These are phyloP conservation scores for Athalia cordata DNA, from an alignment of 2,888 invertebrate genomes.

Conservation along the genomic window DNA sequence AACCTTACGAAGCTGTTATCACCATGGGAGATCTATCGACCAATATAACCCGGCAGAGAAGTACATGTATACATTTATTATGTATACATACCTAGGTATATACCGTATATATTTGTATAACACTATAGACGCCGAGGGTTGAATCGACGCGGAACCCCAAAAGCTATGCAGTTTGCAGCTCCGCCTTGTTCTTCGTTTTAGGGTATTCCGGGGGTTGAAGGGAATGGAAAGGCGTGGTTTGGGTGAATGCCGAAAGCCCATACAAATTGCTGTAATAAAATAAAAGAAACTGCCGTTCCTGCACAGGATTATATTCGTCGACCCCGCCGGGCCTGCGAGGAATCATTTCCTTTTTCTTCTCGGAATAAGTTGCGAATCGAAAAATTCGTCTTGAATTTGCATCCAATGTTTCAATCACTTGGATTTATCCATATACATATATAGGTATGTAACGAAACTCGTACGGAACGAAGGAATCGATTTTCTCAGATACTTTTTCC, in stretches of 20 bases:
- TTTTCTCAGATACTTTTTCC: conserved; percentile 25
- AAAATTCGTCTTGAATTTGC: conserved; percentile 27
- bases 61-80: neutral
- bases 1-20: conserved; percentile 39
- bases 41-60: conserved; percentile 13
- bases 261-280: conserved; percentile 37
- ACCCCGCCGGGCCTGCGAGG: neutral
- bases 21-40: conserved; percentile 37
- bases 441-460: neutral
- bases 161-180: conserved; percentile 1
- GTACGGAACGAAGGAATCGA: conserved; percentile 9
- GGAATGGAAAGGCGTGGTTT: conserved; percentile 5
- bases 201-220: neutral
- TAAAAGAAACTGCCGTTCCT: conserved; percentile 8
- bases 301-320: neutral
- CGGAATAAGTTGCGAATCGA: conserved; percentile 24
- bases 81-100: neutral
- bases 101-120: neutral
- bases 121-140: neutral
- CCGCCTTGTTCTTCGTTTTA: neutral
- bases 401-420: conserved; percentile 39
- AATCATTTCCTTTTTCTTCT: conserved; percentile 19
- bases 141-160: neutral
- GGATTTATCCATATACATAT: neutral
- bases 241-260: conserved; percentile 8